Percentiles rank a stretch among this genome's conserved stretches.
Conservation (phyloP, 2,797 vertebrate genomes). For the Fistularia tabacaria region DNA sequence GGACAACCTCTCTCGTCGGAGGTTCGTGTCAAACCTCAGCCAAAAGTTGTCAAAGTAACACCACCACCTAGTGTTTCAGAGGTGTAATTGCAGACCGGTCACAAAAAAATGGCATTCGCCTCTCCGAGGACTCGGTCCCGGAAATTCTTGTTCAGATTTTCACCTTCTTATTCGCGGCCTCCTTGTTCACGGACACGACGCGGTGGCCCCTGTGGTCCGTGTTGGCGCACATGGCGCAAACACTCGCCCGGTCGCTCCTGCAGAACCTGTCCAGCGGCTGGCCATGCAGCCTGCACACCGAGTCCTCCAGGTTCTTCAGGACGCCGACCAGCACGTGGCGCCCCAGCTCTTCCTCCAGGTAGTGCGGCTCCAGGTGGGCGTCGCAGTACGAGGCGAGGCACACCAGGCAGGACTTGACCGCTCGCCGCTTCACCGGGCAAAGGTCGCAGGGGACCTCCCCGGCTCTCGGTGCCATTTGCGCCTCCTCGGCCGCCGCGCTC, state of each 20-base stretch:
- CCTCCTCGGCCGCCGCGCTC: no score
- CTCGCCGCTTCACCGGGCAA: constrained; percentile 44
- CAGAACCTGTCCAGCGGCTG: constrained; percentile 50
- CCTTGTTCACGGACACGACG: constrained; percentile 35
- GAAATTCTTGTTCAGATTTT: no score
- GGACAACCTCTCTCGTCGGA: no score
- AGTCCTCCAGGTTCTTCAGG: constrained; percentile 48
- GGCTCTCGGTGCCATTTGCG: not conserved
- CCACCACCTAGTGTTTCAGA: no score
- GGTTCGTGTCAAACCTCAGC: no score
- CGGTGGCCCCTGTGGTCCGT: constrained; percentile 62
- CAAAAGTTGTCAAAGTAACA: no score
- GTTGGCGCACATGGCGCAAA: constrained; percentile 57
- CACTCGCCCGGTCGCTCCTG: constrained; percentile 36
- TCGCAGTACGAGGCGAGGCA: constrained; percentile 67
- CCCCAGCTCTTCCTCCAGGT: constrained; percentile 32
- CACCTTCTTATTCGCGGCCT: constrained; percentile 57
- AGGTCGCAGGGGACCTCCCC: constrained; percentile 62
- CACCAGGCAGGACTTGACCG: constrained; percentile 64
- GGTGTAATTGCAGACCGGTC: no score
- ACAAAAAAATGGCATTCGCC: no score
- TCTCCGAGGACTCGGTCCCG: no score
- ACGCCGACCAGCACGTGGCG: constrained; percentile 54
- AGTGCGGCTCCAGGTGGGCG: constrained; percentile 60
- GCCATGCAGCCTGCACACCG: constrained; percentile 52